Evolutionary conservation across 2,888 invertebrate genomes (phyloP).

Genomic region (Chymomyza fuscimana): DNA sequence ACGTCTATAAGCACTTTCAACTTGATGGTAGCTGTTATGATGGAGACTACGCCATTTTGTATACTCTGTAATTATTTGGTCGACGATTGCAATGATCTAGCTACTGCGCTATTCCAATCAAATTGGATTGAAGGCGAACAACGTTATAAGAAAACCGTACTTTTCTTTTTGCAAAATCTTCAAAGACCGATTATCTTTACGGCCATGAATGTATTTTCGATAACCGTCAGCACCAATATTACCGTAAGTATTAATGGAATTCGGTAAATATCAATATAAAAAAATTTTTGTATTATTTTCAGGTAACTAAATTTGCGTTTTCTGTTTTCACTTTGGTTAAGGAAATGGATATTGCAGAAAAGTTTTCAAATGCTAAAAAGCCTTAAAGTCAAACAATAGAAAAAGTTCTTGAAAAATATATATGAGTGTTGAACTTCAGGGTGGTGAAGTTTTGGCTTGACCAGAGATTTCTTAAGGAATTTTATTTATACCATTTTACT

Average conservation of each 20-base stretch:
- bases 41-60: slow-evolving; percentile 44
- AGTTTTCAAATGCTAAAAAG: slow-evolving; percentile 18
- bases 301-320: slow-evolving; percentile 70
- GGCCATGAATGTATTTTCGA: slow-evolving; percentile 46
- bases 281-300: slow-evolving; percentile 13
- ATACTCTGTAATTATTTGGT: slow-evolving; percentile 39
- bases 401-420: too few relatives aligned
- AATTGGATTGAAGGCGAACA: slow-evolving; percentile 39
- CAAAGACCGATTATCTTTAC: slow-evolving; percentile 37
- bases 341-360: slow-evolving; percentile 62
- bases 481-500: too few relatives aligned
- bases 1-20: slow-evolving; percentile 33
- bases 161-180: slow-evolving; percentile 42
- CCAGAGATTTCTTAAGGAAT: too few relatives aligned
- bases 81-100: slow-evolving; percentile 37
- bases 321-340: slow-evolving; percentile 68
- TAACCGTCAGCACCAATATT: slow-evolving; percentile 42
- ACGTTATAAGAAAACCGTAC: slow-evolving; percentile 31
- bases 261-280: background rate
- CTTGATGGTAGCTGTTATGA: slow-evolving; percentile 29
- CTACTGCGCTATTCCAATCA: slow-evolving; percentile 42
- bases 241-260: slow-evolving; percentile 27
- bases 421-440: too few relatives aligned
- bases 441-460: too few relatives aligned
- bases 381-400: background rate